phyloP scores from a whole-genome alignment of 2,888 invertebrate genomes.

The Chironomus tentans region DNA sequence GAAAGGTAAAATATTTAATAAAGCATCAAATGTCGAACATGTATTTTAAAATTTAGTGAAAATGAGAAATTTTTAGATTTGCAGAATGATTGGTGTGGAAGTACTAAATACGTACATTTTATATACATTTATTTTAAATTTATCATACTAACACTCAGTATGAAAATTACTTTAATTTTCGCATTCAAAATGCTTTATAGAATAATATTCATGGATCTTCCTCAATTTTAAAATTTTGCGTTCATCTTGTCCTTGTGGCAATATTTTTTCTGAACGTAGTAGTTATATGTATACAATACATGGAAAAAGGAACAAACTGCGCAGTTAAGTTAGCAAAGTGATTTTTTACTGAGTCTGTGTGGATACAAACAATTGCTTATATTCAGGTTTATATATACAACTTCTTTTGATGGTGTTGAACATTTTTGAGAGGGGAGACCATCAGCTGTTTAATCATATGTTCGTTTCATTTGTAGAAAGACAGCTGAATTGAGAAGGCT shows the following conservation, averaged over 20 bases:
- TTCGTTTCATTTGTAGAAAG: slow-evolving; percentile 20
- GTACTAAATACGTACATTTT: too few species aligned
- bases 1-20: too few species aligned
- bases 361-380: neutral
- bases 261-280: neutral
- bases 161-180: too few species aligned
- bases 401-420: neutral
- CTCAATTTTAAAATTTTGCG: neutral
- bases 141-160: too few species aligned
- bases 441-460: slow-evolving; percentile 26
- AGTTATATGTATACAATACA: too few species aligned
- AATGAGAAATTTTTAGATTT: too few species aligned
- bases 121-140: too few species aligned
- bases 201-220: neutral
- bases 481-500: slow-evolving; percentile 19
- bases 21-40: too few species aligned
- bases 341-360: neutral
- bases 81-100: too few species aligned
- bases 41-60: too few species aligned
- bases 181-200: too few species aligned
- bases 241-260: neutral
- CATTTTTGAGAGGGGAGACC: neutral
- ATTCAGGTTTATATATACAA: neutral
- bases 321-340: neutral
- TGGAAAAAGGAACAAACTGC: neutral